phyloP scores from a whole-genome alignment of 2,797 vertebrate genomes.

The Falco novaeseelandiae region DNA sequence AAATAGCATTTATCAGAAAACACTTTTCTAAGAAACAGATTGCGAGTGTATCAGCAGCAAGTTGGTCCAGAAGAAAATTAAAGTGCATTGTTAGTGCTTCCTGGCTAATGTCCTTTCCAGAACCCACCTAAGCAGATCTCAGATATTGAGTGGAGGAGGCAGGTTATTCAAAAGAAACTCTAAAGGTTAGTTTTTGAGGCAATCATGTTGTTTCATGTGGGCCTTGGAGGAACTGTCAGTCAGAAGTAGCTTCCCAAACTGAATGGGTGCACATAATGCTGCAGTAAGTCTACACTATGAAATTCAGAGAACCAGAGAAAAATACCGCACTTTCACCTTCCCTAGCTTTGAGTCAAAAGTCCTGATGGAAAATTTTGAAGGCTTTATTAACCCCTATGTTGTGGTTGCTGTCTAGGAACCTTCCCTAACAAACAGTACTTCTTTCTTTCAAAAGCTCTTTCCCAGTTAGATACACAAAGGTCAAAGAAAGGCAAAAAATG shows the following conservation, averaged over 20 bases:
- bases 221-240: conserved; percentile 6
- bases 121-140: background rate
- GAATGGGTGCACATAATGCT: background rate
- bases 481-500: background rate
- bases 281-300: background rate
- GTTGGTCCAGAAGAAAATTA: conserved; percentile 7
- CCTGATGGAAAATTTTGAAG: background rate
- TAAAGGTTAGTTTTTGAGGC: background rate
- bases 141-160: conserved; percentile 8
- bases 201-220: background rate
- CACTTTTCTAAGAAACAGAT: background rate
- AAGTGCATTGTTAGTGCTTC: conserved; percentile 28
- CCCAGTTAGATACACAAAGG: background rate
- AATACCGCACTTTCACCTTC: background rate
- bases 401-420: background rate
- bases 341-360: background rate
- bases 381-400: background rate
- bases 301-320: background rate
- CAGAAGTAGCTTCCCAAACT: background rate
- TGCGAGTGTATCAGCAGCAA: background rate
- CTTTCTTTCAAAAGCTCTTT: background rate
- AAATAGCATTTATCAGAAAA: background rate
- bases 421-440: background rate
- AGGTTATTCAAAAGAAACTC: background rate
- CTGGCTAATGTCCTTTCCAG: conserved; percentile 30